These are phyloP conservation scores for Trissoscelio sp. DNA, from an alignment of 2,888 invertebrate species.

Conservation along the genomic window DNA sequence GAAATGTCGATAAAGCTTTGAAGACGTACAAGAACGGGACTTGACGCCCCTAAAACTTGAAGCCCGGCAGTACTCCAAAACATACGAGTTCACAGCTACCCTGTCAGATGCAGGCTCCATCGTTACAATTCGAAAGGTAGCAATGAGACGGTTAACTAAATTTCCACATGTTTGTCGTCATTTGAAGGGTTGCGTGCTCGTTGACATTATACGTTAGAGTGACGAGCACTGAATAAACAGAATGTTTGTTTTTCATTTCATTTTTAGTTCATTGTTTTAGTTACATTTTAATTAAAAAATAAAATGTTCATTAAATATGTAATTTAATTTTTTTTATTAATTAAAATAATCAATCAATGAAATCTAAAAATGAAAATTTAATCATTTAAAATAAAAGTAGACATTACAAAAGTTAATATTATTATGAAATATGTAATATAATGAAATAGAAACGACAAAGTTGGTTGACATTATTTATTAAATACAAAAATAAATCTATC, in stretches of 20 bases:
- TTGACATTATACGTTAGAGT: conserved; percentile 60
- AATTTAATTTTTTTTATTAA: no score
- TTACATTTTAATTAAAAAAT: no score
- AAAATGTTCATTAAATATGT: no score
- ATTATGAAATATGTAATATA: no score
- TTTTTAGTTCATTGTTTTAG: conserved; percentile 1
- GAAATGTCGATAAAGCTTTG: conserved; percentile 66
- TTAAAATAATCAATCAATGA: no score
- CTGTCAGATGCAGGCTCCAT: conserved; percentile 80
- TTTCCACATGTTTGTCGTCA: conserved; percentile 81
- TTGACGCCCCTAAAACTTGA: conserved; percentile 67
- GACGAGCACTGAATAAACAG: conserved; percentile 48
- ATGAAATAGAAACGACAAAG: no score
- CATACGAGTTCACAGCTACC: conserved; percentile 69
- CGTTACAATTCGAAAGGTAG: conserved; percentile 82
- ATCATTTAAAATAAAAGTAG: no score
- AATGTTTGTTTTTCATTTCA: neutral
- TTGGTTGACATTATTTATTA: neutral
- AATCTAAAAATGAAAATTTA: no score
- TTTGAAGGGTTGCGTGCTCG: conserved; percentile 73
- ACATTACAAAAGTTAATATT: no score
- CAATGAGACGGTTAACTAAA: conserved; percentile 83
- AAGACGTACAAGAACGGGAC: conserved; percentile 60
- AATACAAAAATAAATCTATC: neutral
- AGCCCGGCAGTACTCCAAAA: conserved; percentile 64